Evolutionary conservation across 2,797 vertebrate genomes (phyloP).

Genomic region (Gephyroberyx darwinii): DNA sequence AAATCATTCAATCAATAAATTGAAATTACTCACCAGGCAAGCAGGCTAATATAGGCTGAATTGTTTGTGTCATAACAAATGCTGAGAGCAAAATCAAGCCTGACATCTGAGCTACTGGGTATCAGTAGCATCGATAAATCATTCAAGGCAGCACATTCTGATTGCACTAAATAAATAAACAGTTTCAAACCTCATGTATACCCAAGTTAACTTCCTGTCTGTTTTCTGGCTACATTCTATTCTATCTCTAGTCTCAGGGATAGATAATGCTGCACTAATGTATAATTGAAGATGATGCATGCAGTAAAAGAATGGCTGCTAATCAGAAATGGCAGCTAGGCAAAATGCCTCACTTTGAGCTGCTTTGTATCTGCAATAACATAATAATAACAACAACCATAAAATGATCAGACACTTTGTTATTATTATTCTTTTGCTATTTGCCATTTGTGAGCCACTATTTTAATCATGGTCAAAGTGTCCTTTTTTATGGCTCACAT

Average conservation of each 20-base stretch:
- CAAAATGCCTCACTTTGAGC: too few relatives aligned
- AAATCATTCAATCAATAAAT: conserved; percentile 43
- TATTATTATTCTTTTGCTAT: neutral
- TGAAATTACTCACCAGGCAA: conserved; percentile 24
- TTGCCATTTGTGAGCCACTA: neutral
- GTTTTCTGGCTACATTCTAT: neutral
- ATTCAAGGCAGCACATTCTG: neutral
- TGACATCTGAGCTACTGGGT: neutral
- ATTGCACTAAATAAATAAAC: neutral
- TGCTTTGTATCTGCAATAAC: too few relatives aligned
- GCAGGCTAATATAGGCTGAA: neutral
- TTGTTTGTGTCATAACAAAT: conserved; percentile 24
- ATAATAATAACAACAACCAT: too few relatives aligned
- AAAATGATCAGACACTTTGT: too few relatives aligned
- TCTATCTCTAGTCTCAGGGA: neutral
- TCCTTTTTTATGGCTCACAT: conserved; percentile 17
- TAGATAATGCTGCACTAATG: too few relatives aligned
- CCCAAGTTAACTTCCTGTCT: conserved; percentile 35
- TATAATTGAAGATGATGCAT: too few relatives aligned
- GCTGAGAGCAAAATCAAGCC: conserved; percentile 11
- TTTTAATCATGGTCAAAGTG: conserved; percentile 4
- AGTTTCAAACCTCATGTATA: neutral
- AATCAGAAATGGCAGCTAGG: too few relatives aligned
- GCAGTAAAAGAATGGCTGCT: too few relatives aligned
- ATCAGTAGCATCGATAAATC: conserved; percentile 1